Base-by-base conservation (phyloP, 2,113 vertebrate genomes). In the Fregata magnificens region DNA sequence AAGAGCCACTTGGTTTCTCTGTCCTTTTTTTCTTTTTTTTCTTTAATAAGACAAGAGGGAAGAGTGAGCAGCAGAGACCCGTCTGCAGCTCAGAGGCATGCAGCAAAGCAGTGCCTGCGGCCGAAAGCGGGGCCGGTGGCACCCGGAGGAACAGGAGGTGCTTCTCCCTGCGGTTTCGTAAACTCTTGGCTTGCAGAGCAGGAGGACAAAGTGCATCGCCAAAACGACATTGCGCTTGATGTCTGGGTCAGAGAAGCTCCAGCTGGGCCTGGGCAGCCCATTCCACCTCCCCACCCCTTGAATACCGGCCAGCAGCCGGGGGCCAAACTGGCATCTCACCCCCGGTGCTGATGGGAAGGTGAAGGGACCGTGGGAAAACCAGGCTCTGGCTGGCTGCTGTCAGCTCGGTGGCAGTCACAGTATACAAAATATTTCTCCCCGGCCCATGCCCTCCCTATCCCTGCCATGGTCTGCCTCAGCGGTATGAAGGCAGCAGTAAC, bases 161-260 rank as follows among this genome's bases (percentile, higher is more conserved):
- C 45, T 70, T 91, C 45, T 53, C 55, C 49, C 36, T 1, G 1
- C 0, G 4, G 5, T 8, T 61, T 77, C 90, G 34, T 40, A 83
- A 87, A 56, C 61, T 66, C 53, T 87, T 87, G 69, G 76, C 79
- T 94, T 4, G 3, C 25, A 53, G 79, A 86, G 61, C 36, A 62
- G 70, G 50, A 90, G 73, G 82, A 86, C 53, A 90, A 91, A 97
- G 82, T 78, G 40, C 90, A 80, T 95, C 1, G 11, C 67, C 74
- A 79, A 73, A 95, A 71, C 0, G 0, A 73, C 85, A 91, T 77
- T 8, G 0, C 26, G 7, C 80, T 82, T 67, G 26, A 40, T 38
- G 84, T 70, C 91, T 96, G 90, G 82, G 79, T 74, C 67, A 81
- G 63, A 91, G 67, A 92, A 83, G 38, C 56, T 79, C 92, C 65